Evolutionary conservation across 2,797 vertebrate genomes (phyloP).

Genomic region (Falco concolor): DNA sequence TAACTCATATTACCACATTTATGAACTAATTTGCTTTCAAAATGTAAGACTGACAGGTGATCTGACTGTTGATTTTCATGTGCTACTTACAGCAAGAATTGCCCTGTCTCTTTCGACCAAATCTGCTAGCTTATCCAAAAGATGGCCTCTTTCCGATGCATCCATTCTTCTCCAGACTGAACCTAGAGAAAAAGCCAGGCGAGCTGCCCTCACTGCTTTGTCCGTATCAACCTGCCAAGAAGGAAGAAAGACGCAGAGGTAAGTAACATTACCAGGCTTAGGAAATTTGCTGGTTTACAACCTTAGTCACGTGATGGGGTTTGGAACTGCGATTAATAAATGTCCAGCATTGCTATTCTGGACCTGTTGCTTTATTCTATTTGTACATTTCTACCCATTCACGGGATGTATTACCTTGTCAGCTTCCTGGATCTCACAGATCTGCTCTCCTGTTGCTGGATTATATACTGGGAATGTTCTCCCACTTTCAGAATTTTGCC

Average conservation of each 20-base stretch:
- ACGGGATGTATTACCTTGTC: constrained; percentile 82
- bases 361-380: neutral
- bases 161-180: constrained; percentile 97
- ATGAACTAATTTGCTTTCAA: neutral
- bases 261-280: neutral
- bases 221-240: constrained; percentile 86
- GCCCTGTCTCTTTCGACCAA: constrained; percentile 92
- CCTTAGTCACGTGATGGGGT: neutral
- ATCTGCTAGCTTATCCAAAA: constrained; percentile 91
- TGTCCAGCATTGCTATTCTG: neutral
- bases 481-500: constrained; percentile 94
- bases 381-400: neutral
- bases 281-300: neutral
- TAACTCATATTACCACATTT: neutral
- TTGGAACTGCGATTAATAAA: neutral
- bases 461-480: constrained; percentile 88
- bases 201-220: constrained; percentile 92
- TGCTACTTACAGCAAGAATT: constrained; percentile 83
- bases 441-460: constrained; percentile 92
- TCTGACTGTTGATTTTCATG: neutral
- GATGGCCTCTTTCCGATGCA: constrained; percentile 90
- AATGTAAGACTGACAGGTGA: neutral
- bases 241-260: neutral
- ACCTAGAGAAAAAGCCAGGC: constrained; percentile 88
- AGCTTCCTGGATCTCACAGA: constrained; percentile 96